Percentiles rank a stretch among this genome's conserved stretches.
phyloP scores from a whole-genome alignment of 2,113 vertebrate genomes.

The Bujurquina vittata region DNA sequence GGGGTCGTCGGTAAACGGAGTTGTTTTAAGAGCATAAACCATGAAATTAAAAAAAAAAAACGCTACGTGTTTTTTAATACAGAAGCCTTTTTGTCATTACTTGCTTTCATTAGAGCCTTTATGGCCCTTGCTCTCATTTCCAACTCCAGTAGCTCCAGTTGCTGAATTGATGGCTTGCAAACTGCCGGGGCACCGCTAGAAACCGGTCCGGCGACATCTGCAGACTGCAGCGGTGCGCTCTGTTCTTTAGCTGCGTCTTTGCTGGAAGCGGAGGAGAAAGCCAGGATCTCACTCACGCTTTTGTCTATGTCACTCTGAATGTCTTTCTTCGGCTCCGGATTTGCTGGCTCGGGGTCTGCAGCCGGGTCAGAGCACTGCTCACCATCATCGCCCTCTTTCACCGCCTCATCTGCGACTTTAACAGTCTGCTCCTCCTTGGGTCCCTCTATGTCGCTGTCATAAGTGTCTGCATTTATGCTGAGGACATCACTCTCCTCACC shows the following conservation, averaged over 20 bases:
- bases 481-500: constrained; percentile 95
- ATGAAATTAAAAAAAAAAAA: background rate
- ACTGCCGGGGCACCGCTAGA: constrained; percentile 43
- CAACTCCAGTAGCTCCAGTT: constrained; percentile 94
- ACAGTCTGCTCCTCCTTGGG: constrained; percentile 84
- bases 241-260: constrained; percentile 67
- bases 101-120: constrained; percentile 97
- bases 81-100: constrained; percentile 83
- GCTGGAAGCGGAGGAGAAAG: constrained; percentile 75
- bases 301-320: constrained; percentile 94
- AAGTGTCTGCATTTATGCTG: constrained; percentile 95
- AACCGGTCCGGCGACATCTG: constrained; percentile 40
- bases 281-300: constrained; percentile 95
- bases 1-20: background rate
- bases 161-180: constrained; percentile 90
- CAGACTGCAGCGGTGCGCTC: constrained; percentile 10
- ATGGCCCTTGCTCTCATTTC: constrained; percentile 98
- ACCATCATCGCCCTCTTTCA: constrained; percentile 5
- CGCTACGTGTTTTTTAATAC: background rate
- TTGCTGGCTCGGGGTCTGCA: constrained; percentile 70
- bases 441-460: constrained; percentile 96
- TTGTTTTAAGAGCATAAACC: background rate
- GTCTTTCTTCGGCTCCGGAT: constrained; percentile 84
- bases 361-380: constrained; percentile 44
- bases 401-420: constrained; percentile 26